Conservation (phyloP, 2,797 vertebrate species). For the Sorex maritimensis region DNA sequence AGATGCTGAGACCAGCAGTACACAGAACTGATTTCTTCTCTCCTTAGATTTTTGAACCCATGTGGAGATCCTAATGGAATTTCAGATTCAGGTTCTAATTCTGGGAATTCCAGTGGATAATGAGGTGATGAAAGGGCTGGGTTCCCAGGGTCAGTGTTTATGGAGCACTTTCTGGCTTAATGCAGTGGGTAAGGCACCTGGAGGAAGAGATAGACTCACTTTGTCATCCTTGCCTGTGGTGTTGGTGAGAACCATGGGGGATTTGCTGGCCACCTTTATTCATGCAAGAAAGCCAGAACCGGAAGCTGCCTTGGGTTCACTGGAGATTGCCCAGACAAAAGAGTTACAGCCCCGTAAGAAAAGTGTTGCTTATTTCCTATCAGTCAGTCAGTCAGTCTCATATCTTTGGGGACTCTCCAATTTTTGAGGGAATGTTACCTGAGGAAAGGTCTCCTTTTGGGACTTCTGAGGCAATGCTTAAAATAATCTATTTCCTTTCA, state of each 20-base stretch:
- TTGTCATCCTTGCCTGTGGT: not conserved
- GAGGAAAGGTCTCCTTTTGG: slow-evolving; percentile 8
- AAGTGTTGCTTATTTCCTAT: no score
- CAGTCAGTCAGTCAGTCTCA: no score
- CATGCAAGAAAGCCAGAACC: not conserved
- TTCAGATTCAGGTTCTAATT: slow-evolving; percentile 59
- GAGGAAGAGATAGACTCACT: not conserved
- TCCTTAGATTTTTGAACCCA: slow-evolving; percentile 35
- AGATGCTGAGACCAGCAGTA: slow-evolving; percentile 14
- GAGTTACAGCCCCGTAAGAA: not conserved
- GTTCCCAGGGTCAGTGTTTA: not conserved
- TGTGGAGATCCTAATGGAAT: slow-evolving; percentile 22
- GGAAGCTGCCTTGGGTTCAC: not conserved
- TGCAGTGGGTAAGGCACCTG: not conserved
- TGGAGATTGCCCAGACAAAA: not conserved
- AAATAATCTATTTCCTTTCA: slow-evolving; percentile 35
- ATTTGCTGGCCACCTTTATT: not conserved
- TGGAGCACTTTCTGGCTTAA: not conserved
- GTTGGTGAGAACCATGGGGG: no score
- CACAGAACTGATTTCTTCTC: not conserved
- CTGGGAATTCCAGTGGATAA: slow-evolving; percentile 44
- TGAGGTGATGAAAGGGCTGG: not conserved
- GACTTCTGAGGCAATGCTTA: not conserved
- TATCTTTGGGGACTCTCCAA: slow-evolving; percentile 32
- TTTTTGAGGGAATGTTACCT: not conserved